phyloP scores from a whole-genome alignment of 1,140 invertebrate genomes.

The Leptinotarsa lineolata region DNA sequence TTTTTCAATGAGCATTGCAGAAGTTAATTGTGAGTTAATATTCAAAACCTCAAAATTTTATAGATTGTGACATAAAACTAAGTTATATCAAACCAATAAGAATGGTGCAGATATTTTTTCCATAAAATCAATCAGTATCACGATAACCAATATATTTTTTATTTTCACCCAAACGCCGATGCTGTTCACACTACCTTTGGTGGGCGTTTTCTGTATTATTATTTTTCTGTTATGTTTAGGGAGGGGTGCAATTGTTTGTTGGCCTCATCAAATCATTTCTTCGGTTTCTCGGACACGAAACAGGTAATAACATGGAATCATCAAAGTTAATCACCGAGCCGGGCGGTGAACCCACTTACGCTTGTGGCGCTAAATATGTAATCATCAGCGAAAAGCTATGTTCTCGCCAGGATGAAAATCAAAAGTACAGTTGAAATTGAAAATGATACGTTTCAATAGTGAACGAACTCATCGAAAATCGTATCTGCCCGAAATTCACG shows the following conservation, averaged over 20 bases:
- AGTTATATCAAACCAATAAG: too few relatives aligned
- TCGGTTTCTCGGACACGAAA: neutral
- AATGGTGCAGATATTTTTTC: too few relatives aligned
- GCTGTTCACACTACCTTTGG: too few relatives aligned
- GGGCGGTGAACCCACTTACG: constrained; percentile 4
- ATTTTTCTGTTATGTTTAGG: neutral
- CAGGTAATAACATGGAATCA: neutral
- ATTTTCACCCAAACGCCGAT: too few relatives aligned
- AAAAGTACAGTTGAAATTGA: constrained; percentile 1
- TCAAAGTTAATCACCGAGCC: neutral
- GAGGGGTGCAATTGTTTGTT: neutral
- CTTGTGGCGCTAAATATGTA: neutral
- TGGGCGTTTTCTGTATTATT: neutral
- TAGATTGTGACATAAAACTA: too few relatives aligned
- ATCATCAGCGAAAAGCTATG: neutral
- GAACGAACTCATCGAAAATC: neutral
- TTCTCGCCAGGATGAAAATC: neutral
- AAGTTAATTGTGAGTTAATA: too few relatives aligned
- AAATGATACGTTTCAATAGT: neutral
- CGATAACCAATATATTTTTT: too few relatives aligned
- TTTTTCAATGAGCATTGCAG: too few relatives aligned
- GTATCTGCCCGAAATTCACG: too few relatives aligned
- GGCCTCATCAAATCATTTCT: neutral
- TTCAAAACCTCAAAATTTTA: too few relatives aligned
- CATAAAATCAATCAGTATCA: too few relatives aligned